Conservation (phyloP, 2,797 vertebrate genomes). For the Otolemur crassicaudatus region DNA sequence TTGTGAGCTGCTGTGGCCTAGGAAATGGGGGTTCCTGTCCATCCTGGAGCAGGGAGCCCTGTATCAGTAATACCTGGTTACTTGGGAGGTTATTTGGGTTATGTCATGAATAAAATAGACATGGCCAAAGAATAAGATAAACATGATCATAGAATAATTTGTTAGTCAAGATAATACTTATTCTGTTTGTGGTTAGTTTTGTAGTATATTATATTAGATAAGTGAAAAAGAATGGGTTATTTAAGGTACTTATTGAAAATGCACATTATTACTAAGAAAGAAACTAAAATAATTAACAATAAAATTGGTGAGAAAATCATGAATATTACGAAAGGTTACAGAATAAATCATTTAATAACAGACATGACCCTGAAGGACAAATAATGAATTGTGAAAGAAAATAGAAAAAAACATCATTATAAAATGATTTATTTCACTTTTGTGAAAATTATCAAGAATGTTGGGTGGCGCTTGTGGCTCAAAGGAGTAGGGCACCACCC, state of each 20-base stretch:
- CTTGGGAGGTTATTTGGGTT: neutral
- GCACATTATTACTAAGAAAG: neutral
- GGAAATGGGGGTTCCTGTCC: too few relatives aligned
- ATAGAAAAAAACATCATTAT: neutral
- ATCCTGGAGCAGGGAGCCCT: too few relatives aligned
- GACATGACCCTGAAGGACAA: neutral
- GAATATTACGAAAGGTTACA: neutral
- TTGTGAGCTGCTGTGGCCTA: too few relatives aligned
- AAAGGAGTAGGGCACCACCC: too few relatives aligned
- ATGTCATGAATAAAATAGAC: neutral
- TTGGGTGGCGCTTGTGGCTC: too few relatives aligned
- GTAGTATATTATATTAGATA: neutral
- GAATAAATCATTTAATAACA: neutral
- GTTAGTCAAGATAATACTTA: neutral
- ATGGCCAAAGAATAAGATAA: neutral
- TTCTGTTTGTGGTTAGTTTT: neutral
- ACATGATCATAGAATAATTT: neutral
- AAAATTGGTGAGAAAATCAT: slow-evolving; percentile 12
- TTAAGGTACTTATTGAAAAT: neutral
- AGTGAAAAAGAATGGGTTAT: neutral
- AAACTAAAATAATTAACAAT: slow-evolving; percentile 12
- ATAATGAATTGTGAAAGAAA: neutral
- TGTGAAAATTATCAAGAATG: neutral
- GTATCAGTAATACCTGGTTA: too few relatives aligned
- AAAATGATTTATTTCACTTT: neutral